Evolutionary conservation across 2,797 vertebrate genomes (phyloP).

Genomic region (Pseudochirops cupreus): DNA sequence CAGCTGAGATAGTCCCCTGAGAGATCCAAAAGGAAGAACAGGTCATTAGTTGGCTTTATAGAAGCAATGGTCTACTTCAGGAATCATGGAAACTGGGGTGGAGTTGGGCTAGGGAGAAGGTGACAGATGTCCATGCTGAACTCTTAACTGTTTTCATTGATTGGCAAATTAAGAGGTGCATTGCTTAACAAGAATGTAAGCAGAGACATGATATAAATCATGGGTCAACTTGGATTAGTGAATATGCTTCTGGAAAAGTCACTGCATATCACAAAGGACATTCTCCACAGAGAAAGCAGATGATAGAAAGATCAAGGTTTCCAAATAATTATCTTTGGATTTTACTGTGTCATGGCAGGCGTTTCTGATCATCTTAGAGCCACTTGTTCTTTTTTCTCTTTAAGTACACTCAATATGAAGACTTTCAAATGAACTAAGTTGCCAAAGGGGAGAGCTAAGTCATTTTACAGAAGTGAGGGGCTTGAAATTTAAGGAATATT

Average conservation of each 20-base stretch:
- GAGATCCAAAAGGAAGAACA: constrained; percentile 85
- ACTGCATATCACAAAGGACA: constrained; percentile 15
- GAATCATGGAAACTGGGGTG: constrained; percentile 45
- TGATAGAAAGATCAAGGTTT: neutral
- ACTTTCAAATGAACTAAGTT: neutral
- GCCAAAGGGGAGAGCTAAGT: neutral
- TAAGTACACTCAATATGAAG: neutral
- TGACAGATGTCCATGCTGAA: constrained; percentile 54
- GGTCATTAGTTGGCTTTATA: constrained; percentile 85
- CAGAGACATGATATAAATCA: constrained; percentile 13
- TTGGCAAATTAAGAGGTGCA: constrained; percentile 59
- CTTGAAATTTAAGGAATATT: neutral
- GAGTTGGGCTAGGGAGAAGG: neutral
- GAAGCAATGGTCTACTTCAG: constrained; percentile 73
- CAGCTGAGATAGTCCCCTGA: constrained; percentile 88
- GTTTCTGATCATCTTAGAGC: neutral
- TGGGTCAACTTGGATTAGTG: constrained; percentile 7
- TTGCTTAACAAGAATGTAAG: constrained; percentile 58
- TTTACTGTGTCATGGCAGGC: neutral
- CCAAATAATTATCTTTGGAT: neutral
- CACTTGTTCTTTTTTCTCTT: neutral
- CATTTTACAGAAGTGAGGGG: neutral
- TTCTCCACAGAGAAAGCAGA: neutral
- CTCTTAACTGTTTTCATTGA: constrained; percentile 70
- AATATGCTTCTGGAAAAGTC: neutral